These are phyloP conservation scores for Matsumurasca onukii DNA, from an alignment of 1,140 invertebrate species.

Conservation along the genomic window DNA sequence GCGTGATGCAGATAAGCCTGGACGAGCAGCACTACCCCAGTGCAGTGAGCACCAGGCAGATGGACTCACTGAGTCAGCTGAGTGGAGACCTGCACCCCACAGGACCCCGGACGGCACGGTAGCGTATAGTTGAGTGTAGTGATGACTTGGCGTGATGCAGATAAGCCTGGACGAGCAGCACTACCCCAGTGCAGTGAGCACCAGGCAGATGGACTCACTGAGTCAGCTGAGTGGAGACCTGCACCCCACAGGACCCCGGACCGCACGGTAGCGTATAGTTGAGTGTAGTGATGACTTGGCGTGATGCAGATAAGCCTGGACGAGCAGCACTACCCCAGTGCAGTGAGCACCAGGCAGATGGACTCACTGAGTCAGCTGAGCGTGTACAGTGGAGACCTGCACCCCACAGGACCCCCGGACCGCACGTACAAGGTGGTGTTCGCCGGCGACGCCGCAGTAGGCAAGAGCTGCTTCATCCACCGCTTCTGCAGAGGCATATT, in stretches of 20 bases:
- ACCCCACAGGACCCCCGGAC: slow-evolving; percentile 53
- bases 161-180: slow-evolving; percentile 22
- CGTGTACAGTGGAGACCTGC: slow-evolving; percentile 37
- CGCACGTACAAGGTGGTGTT: slow-evolving; percentile 65
- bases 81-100: slow-evolving; percentile 44
- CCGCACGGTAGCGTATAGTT: too few relatives aligned
- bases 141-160: too few relatives aligned
- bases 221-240: too few relatives aligned
- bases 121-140: too few relatives aligned
- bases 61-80: neutral
- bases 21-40: neutral
- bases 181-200: neutral
- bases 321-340: neutral
- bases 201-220: too few relatives aligned
- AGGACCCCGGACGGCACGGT: slow-evolving; percentile 57
- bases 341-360: neutral
- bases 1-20: slow-evolving; percentile 19
- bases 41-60: neutral
- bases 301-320: slow-evolving; percentile 22
- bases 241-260: too few relatives aligned
- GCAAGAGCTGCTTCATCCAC: slow-evolving; percentile 67
- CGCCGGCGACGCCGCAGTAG: slow-evolving; percentile 66
- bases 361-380: slow-evolving; percentile 1
- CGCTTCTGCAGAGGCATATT: slow-evolving; percentile 62
- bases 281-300: too few relatives aligned